Evolutionary conservation across 2,888 invertebrate genomes (phyloP), one percentile per base, ranked within the genome.

Genomic region (Zaprionus bogoriensis): DNA sequence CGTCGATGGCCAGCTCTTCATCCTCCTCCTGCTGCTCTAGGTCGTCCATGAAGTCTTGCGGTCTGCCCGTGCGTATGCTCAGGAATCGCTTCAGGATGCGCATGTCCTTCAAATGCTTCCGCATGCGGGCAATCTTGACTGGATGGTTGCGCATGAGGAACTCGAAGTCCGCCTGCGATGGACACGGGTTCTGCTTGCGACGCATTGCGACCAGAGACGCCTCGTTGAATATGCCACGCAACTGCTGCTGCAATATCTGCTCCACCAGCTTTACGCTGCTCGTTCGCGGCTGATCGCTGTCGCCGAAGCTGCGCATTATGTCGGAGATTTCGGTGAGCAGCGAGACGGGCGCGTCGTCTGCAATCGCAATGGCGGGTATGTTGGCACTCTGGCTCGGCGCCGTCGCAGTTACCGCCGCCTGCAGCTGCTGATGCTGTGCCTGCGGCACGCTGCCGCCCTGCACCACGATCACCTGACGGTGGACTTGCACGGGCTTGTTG

Each of bases 281-380:
- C 0, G 94, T 92, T 38, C 96, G 93, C 0, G 98, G 97, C 65
- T 94, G 94, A 17, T 95, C 94, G 83, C 95, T 95, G 87, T 98
- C 98, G 0, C 98, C 98, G 88, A 97, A 96, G n/a, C 97, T 97
- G 79, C 96, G 95, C 97, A 97, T 96, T 94, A 97, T 97, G 80
- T 94, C 93, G 0, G 95, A 94, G 74, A 97, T 96, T 91, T 97
- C 96, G 0, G 89, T 88, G 0, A 89, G 75, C 27, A 90, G 51
- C 0, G 89, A 88, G 0, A 89, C 88, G 3, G 87, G 75, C 2
- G 79, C 76, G 27, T 89, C 88, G 10, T 89, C 89, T 12, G 65
- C 51, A 3, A 78, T 28, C 59, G 65, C 82, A 0, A 59, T 54
- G n/a, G 61, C 9, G n/a, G 30, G 17, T 48, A 55, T 54, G 9